A percentile compares a stretch with the other conserved stretches of the same genome.
phyloP scores from a whole-genome alignment of 2,797 vertebrate species.

The Pseudochirops cupreus region DNA sequence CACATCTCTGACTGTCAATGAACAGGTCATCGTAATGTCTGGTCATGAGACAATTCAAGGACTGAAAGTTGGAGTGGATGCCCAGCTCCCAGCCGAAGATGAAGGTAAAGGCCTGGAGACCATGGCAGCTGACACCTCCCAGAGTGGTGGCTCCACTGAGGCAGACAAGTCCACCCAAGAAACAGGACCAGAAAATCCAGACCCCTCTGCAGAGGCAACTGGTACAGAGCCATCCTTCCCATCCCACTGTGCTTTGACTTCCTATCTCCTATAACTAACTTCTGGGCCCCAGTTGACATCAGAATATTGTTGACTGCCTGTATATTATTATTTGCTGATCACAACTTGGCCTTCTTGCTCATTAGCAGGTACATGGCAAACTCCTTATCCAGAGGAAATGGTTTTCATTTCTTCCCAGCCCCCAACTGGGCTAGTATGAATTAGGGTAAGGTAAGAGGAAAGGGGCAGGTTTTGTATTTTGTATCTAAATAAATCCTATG shows the following conservation, averaged over 20 bases:
- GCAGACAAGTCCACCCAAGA: conserved; percentile 59
- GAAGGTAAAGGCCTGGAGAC: conserved; percentile 74
- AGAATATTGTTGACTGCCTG: neutral
- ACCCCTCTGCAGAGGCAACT: conserved; percentile 67
- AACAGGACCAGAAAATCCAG: conserved; percentile 66
- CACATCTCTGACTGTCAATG: conserved; percentile 93
- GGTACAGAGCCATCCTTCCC: conserved; percentile 77
- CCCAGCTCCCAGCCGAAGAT: conserved; percentile 82
- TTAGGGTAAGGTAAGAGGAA: neutral
- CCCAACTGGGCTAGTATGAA: neutral
- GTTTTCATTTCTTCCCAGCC: neutral
- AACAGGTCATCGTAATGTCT: conserved; percentile 99
- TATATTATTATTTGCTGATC: neutral
- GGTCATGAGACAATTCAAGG: conserved; percentile 97
- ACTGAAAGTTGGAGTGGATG: conserved; percentile 94
- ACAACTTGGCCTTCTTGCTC: neutral
- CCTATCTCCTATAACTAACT: neutral
- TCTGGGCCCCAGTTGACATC: neutral
- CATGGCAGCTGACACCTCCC: conserved; percentile 35
- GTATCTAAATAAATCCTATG: neutral
- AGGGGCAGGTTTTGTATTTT: neutral
- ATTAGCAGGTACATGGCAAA: neutral
- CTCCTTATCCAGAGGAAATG: neutral
- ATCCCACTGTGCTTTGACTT: neutral
- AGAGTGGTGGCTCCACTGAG: conserved; percentile 43